These are phyloP conservation scores for Scophthalmus maximus DNA, from an alignment of 2,113 vertebrate species.

Conservation along the genomic window DNA sequence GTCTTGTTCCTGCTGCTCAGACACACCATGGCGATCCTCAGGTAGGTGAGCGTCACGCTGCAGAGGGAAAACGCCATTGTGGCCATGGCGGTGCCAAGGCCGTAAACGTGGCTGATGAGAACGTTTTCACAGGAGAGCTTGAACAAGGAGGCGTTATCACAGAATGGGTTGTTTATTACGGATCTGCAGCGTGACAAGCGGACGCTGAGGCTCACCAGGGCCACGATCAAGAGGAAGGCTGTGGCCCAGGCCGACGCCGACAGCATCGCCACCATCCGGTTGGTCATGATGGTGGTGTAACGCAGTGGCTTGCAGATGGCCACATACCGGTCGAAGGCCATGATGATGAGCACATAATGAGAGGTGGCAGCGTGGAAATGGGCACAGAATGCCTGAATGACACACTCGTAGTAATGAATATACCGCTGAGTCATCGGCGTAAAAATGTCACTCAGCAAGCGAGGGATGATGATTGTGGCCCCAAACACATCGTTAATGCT, in stretches of 20 bases:
- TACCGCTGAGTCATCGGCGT: slow-evolving; percentile 1
- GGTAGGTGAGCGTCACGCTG: slow-evolving; percentile 65
- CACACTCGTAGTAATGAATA: slow-evolving; percentile 58
- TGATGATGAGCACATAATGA: slow-evolving; percentile 69
- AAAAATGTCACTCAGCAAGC: slow-evolving; percentile 54
- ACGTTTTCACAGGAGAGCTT: slow-evolving; percentile 70
- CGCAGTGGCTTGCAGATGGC: slow-evolving; percentile 75
- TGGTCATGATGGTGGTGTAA: slow-evolving; percentile 78
- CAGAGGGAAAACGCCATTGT: slow-evolving; percentile 47
- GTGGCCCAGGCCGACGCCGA: slow-evolving; percentile 18
- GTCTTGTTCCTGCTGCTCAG: slow-evolving; percentile 34
- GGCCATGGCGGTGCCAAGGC: slow-evolving; percentile 33
- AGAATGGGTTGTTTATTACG: slow-evolving; percentile 60
- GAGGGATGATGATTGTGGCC: slow-evolving; percentile 57
- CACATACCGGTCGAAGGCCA: slow-evolving; percentile 79
- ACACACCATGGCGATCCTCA: slow-evolving; percentile 57
- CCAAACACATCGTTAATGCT: slow-evolving; percentile 66
- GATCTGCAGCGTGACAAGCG: slow-evolving; percentile 34
- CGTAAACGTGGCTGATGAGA: slow-evolving; percentile 66
- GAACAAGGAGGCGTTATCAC: slow-evolving; percentile 75
- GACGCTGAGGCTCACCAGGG: slow-evolving; percentile 28
- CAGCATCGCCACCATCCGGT: slow-evolving; percentile 52
- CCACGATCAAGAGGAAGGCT: background rate
- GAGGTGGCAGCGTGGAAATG: slow-evolving; percentile 42
- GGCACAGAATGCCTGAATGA: slow-evolving; percentile 63